Evolutionary conservation across 2,888 invertebrate genomes (phyloP).

Genomic region (Cinara cedri): DNA sequence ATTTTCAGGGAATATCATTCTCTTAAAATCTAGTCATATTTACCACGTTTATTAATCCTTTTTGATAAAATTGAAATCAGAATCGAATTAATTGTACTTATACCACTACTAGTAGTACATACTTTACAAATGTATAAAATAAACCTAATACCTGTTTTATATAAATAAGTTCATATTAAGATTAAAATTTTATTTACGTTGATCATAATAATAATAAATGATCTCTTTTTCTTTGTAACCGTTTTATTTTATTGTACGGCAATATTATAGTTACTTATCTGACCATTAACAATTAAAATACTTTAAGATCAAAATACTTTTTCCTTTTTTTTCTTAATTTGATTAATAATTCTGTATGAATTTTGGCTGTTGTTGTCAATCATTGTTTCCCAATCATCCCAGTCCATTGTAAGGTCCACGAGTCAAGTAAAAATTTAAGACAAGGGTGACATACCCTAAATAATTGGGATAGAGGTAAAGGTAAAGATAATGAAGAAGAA

Average conservation of each 20-base stretch:
- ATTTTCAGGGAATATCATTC: background rate
- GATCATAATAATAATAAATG: conserved; percentile 37
- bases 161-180: conserved; percentile 22
- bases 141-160: conserved; percentile 29
- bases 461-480: too few species aligned
- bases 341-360: background rate
- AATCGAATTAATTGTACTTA: conserved; percentile 17
- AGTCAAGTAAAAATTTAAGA: too few species aligned
- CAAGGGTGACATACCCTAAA: too few species aligned
- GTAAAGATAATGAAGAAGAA: too few species aligned
- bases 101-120: conserved; percentile 18
- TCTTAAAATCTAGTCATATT: background rate
- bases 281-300: too few species aligned
- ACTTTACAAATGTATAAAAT: background rate
- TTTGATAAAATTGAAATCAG: background rate
- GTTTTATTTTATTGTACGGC: background rate
- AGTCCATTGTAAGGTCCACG: background rate
- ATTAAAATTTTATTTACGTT: conserved; percentile 18
- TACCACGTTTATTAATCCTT: background rate
- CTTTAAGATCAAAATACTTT: too few species aligned
- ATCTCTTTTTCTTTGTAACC: conserved; percentile 45
- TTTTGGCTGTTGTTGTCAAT: background rate
- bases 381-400: background rate
- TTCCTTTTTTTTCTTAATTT: background rate
- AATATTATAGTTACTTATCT: too few species aligned